Evolutionary conservation across 2,888 invertebrate species (phyloP).

Genomic region (Aphelenchoides bicaudatus): DNA sequence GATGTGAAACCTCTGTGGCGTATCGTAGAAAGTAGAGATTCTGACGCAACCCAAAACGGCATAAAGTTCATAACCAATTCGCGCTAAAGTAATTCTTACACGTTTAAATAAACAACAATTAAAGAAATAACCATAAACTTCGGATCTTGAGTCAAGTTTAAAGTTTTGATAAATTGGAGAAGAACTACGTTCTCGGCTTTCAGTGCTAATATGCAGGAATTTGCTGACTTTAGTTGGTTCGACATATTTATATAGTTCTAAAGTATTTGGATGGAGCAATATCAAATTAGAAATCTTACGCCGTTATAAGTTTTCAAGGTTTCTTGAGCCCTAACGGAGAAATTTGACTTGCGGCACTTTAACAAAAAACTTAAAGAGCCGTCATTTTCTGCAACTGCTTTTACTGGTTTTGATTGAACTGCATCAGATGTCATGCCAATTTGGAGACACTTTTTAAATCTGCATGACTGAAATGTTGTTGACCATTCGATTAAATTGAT

Average conservation of each 20-base stretch:
- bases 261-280: neutral
- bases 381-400: neutral
- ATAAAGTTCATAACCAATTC: neutral
- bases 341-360: neutral
- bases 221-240: neutral
- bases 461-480: neutral
- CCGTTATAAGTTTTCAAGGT: neutral
- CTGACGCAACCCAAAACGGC: neutral
- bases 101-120: neutral
- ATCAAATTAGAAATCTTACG: neutral
- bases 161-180: neutral
- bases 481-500: neutral
- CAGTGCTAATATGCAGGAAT: neutral
- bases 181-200: constrained; percentile 1
- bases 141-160: neutral
- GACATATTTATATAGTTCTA: neutral
- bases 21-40: neutral
- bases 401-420: neutral
- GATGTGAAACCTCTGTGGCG: neutral
- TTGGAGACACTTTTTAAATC: neutral
- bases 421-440: neutral
- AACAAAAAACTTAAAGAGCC: constrained; percentile 1
- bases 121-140: neutral
- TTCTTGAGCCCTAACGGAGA: neutral
- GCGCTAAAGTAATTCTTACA: too few relatives aligned